These are phyloP conservation scores for Acestrorhynchus altus DNA, from an alignment of 2,797 vertebrate genomes.

Conservation along the genomic window DNA sequence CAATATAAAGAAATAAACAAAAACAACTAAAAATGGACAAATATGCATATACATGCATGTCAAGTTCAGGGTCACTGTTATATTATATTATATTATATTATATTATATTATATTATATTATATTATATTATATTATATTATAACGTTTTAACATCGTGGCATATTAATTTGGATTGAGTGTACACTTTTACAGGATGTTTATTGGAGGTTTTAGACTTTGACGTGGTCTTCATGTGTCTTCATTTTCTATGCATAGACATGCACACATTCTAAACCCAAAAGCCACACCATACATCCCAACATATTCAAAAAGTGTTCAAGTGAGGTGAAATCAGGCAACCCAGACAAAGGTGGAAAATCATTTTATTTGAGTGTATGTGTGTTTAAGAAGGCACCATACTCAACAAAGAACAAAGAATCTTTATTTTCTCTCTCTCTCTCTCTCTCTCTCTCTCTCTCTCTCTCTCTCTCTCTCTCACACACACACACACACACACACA, in stretches of 20 bases:
- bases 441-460: background rate
- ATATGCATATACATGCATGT: too few species aligned
- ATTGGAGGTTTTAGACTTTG: background rate
- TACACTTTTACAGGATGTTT: background rate
- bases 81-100: too few species aligned
- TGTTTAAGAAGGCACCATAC: slow-evolving; percentile 56
- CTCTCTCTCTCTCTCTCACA: background rate
- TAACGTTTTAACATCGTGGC: too few species aligned
- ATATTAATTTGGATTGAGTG: background rate
- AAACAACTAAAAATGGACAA: too few species aligned
- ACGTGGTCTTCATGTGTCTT: background rate
- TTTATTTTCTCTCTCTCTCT: slow-evolving; percentile 67
- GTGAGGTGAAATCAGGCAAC: slow-evolving; percentile 30
- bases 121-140: background rate
- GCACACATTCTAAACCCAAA: background rate
- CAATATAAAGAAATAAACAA: too few species aligned
- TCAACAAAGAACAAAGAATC: slow-evolving; percentile 12
- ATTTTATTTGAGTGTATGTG: slow-evolving; percentile 39
- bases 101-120: background rate
- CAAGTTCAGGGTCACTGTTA: too few species aligned
- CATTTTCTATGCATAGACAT: background rate
- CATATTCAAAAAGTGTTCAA: background rate
- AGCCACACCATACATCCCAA: background rate
- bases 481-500: background rate
- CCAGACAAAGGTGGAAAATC: slow-evolving; percentile 6